Evolutionary conservation across 1,140 invertebrate genomes (phyloP).

Genomic region (Drosophila cardini): DNA sequence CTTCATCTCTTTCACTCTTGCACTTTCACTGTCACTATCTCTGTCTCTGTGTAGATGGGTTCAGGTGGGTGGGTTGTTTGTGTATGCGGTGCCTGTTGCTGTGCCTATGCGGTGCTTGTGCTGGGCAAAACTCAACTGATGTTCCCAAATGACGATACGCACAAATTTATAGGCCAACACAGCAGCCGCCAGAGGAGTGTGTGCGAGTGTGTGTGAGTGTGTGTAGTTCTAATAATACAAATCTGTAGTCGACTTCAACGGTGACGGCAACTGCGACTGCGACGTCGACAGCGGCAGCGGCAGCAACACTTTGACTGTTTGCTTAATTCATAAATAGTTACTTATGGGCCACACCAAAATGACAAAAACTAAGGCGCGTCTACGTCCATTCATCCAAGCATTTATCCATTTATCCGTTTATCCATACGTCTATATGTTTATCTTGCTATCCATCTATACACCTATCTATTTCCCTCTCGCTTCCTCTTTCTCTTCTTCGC

Average conservation of each 20-base stretch:
- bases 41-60: background rate
- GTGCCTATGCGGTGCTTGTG: slow-evolving; percentile 18
- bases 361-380: slow-evolving; percentile 63
- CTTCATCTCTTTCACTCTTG: slow-evolving; percentile 52
- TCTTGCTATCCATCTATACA: slow-evolving; percentile 12
- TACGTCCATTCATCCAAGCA: slow-evolving; percentile 17
- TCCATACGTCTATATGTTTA: slow-evolving; percentile 9
- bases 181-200: slow-evolving; percentile 8
- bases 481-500: slow-evolving; percentile 11
- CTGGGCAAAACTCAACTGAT: slow-evolving; percentile 80
- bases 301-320: slow-evolving; percentile 54
- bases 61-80: slow-evolving; percentile 26
- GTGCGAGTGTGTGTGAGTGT: slow-evolving; percentile 20
- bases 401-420: slow-evolving; percentile 13
- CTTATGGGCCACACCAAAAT: slow-evolving; percentile 59
- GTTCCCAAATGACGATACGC: slow-evolving; percentile 52
- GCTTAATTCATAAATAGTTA: slow-evolving; percentile 82
- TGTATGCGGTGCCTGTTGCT: slow-evolving; percentile 46
- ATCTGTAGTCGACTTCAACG: slow-evolving; percentile 26
- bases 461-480: background rate
- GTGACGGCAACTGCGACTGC: slow-evolving; percentile 13
- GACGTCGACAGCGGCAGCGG: slow-evolving; percentile 5
- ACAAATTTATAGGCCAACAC: slow-evolving; percentile 78
- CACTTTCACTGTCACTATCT: background rate
- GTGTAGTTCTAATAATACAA: slow-evolving; percentile 67